These are phyloP conservation scores for Nematopogon swammerdamellus DNA, from an alignment of 2,888 invertebrate genomes.

Conservation along the genomic window DNA sequence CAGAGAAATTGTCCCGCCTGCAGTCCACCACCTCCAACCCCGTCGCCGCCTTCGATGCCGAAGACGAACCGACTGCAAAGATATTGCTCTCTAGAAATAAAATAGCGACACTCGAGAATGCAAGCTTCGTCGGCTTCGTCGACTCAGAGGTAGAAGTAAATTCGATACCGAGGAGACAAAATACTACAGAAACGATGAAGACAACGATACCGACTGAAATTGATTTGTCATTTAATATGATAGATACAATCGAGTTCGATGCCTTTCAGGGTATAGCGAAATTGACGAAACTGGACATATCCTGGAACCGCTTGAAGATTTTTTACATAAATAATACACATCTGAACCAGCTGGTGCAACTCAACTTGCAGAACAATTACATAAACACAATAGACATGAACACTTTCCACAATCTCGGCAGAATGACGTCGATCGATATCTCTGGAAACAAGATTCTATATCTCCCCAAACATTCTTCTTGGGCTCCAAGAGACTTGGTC, in stretches of 20 bases:
- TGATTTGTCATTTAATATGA: background rate
- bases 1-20: too few relatives aligned
- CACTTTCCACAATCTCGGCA: background rate
- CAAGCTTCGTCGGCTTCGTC: background rate
- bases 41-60: background rate
- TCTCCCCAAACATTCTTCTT: background rate
- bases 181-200: background rate
- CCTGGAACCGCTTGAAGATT: background rate
- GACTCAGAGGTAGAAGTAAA: background rate
- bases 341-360: background rate
- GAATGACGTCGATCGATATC: background rate
- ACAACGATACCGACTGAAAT: background rate
- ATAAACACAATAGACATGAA: background rate
- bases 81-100: background rate
- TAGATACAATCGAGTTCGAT: background rate
- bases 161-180: background rate
- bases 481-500: background rate
- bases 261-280: background rate
- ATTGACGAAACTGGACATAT: background rate
- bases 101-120: background rate
- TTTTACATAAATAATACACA: background rate
- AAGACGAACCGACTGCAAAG: background rate
- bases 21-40: background rate
- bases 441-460: background rate
- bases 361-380: background rate